phyloP scores from a whole-genome alignment of 2,113 vertebrate species.

The Vanacampus margaritifer region DNA sequence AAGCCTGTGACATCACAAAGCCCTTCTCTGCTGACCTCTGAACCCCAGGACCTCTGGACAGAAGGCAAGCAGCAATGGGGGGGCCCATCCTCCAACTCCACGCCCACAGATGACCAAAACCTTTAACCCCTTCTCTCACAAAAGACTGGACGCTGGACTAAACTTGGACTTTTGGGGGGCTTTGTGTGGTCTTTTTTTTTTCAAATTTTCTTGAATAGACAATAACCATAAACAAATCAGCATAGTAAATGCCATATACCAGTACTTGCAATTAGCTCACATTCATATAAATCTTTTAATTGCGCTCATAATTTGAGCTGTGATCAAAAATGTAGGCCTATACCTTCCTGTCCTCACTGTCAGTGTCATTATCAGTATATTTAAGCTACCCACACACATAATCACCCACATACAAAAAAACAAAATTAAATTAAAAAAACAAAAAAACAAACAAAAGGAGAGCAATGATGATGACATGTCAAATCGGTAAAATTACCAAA shows the following conservation, averaged over 20 bases:
- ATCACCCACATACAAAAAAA: too few species aligned
- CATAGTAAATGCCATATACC: not conserved
- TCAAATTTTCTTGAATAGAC: not conserved
- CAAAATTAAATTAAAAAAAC: too few species aligned
- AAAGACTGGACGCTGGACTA: conserved; percentile 27
- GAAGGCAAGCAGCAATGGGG: conserved; percentile 51
- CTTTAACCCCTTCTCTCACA: conserved; percentile 63
- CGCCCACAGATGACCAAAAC: conserved; percentile 59
- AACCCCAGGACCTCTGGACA: conserved; percentile 68
- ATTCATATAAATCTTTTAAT: not conserved
- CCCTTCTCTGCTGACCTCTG: conserved; percentile 65
- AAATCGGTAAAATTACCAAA: too few species aligned
- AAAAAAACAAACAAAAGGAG: too few species aligned
- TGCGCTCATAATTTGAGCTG: not conserved
- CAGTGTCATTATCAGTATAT: conserved; percentile 32
- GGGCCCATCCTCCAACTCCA: conserved; percentile 64
- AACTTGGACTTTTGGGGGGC: conserved; percentile 37
- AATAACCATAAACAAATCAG: not conserved
- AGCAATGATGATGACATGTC: too few species aligned
- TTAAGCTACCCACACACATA: too few species aligned
- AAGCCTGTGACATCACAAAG: conserved; percentile 70
- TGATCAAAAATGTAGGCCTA: not conserved
- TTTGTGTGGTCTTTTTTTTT: not conserved
- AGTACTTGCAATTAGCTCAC: not conserved
- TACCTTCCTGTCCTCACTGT: conserved; percentile 12